Percentiles rank a stretch among this genome's conserved stretches.
Conservation (phyloP, 2,113 vertebrate species). For the Centrocercus urophasianus region DNA sequence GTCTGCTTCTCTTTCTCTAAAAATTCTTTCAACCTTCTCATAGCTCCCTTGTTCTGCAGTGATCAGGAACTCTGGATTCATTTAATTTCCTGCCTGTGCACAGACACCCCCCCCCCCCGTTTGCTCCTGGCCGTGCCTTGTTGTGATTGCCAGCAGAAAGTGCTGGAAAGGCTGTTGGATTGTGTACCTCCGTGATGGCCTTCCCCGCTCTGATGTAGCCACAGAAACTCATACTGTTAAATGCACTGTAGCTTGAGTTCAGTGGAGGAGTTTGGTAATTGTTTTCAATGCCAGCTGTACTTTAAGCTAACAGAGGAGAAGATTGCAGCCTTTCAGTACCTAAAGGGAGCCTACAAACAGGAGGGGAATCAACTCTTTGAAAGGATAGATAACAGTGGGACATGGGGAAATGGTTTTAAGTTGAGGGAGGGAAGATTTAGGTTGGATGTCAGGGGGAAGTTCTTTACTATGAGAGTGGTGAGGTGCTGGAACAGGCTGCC, state of each 20-base stretch:
- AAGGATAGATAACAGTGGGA: no score
- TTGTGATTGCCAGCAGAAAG: background rate
- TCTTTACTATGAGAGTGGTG: no score
- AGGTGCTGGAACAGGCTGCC: no score
- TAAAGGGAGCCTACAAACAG: no score
- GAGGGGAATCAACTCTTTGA: no score
- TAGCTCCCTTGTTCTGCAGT: background rate
- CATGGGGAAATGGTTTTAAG: no score
- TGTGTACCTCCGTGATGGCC: background rate
- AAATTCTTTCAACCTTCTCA: background rate
- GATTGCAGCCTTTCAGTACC: background rate
- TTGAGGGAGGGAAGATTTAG: no score
- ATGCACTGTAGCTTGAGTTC: background rate
- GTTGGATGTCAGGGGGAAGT: no score
- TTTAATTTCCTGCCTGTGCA: background rate
- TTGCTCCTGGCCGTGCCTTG: background rate
- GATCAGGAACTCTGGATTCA: background rate
- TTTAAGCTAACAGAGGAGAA: background rate
- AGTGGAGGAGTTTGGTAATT: background rate
- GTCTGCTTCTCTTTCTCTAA: background rate
- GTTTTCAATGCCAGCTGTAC: background rate
- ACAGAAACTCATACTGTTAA: background rate
- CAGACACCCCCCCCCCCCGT: background rate
- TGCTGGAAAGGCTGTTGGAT: background rate
- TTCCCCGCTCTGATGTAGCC: background rate